Base-by-base conservation (phyloP, 2,888 invertebrate species). In the Cerceris rybyensis region DNA sequence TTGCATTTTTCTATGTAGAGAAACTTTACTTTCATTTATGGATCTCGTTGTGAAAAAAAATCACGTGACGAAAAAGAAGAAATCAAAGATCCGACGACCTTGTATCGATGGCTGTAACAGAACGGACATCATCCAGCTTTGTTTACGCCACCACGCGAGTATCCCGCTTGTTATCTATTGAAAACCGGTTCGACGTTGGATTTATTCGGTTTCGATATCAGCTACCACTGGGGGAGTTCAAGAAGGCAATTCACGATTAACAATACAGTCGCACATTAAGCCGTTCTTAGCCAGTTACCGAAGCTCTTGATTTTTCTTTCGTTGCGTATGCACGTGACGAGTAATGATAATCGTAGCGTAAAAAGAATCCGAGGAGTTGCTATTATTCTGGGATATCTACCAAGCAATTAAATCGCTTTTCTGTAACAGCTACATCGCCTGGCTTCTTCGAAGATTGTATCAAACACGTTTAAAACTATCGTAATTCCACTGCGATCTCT, bases 181-280 rank as follows among this genome's bases (percentile, higher is more conserved):
- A 50, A 81, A 91, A 90, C 91, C 88, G 88, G 91, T 90, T 91
- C 75, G 73, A 64, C 74, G 81, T 87, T 86, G 88, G 91, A 90
- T 90, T 87, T 78, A 87, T 83, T 88, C 87, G 81, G 91, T 91
- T 91, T 81, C 67, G 70, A 77, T 91, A 91, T 91, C 91, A 76
- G 74, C 80, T 84, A 76, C 83, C 80, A 73, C 84, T 79, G 83
- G 83, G 84, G 81, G 88, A 88, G 90, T 89, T 90, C 89, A 90
- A 89, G 70, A 90, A 88, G 89, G 85, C 89, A 87, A 80, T 68
- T 75, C 64, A 74, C 60, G 88, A 88, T 90, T 88, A 87, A 81
- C 75, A 74, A 70, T 70, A 75, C 77, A 74, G 73, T 70, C 66
- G 65, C 46, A 57, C 66, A 59, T 61, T 74, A 66, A 74, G 67